Evolutionary conservation across 2,113 vertebrate species (phyloP), one percentile per base, ranked within the genome.

Genomic region (Tamias sibiricus): DNA sequence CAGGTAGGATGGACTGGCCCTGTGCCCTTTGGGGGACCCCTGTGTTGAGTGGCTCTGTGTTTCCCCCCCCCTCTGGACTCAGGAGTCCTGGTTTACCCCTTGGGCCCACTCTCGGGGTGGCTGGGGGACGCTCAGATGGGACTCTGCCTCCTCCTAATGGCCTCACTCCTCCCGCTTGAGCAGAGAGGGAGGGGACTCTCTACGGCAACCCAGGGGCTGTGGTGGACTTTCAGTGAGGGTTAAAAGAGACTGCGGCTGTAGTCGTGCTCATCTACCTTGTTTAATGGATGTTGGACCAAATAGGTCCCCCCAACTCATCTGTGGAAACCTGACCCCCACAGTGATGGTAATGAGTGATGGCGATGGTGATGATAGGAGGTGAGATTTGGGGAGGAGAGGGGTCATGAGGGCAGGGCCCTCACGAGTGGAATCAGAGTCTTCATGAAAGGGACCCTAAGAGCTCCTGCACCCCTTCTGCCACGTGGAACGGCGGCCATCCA

Each of bases 191-290:
- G 42, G 4, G 9, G 10, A n/a, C 44, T 26, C 68, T 52, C 42
- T 69, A n/a, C 16, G 1, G 49, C 10, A 24, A 32, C 0, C n/a
- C 59, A 35, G 7, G 6, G 44, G 26, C n/a, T 16, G 6, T 4
- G 42, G 52, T 35, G 75, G 77, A 35, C 42, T 59, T 49, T 28
- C 68, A 64, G 64, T 1, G n/a, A 90, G 26, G 19, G 35, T 32
- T 47, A 62, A 30, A 59, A 59, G 9, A 26, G 24, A 4, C 26
- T 62, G 24, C 24, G 80, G 40, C 57, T 14, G 10, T 14, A 35
- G 19, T 86, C 71, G 28, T 44, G 14, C 4, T 68, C 9, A 28
- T 37, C 42, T 82, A 9, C 28, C 71, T 54, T 1, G 42, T 54
- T 76, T 76, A 13, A 6, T 10, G 59, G 74, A 47, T 37, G n/a